Conservation (phyloP, 2,888 invertebrate species). For the Ectemnius lituratus region DNA sequence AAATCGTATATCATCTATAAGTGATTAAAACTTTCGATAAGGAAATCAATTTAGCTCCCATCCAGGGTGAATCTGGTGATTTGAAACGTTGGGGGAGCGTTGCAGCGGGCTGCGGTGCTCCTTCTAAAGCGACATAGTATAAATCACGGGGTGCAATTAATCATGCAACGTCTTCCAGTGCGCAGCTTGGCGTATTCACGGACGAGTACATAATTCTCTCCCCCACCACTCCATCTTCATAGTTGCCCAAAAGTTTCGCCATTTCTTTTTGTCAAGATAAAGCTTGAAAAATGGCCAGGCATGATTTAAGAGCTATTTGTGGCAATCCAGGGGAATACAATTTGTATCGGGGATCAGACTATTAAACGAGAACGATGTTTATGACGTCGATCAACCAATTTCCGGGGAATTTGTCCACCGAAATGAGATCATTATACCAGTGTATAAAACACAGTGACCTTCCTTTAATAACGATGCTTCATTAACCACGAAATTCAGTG, state of each 20-base stretch:
- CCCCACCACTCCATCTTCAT: too few species aligned
- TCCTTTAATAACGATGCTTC: conserved; percentile 31
- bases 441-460: not conserved
- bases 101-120: not conserved
- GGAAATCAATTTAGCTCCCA: conserved; percentile 15
- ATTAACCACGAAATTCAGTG: conserved; percentile 21
- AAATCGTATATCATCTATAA: conserved; percentile 7
- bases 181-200: too few species aligned
- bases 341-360: not conserved
- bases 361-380: not conserved
- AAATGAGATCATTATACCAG: not conserved
- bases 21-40: conserved; percentile 32
- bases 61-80: not conserved
- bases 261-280: too few species aligned
- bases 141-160: not conserved
- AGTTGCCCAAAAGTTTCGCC: too few species aligned
- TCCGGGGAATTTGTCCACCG: conserved; percentile 20
- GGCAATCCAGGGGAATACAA: not conserved
- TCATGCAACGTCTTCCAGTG: not conserved
- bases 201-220: too few species aligned
- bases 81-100: not conserved
- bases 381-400: not conserved
- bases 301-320: too few species aligned
- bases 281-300: too few species aligned
- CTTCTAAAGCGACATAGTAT: not conserved